A percentile compares a stretch with the other conserved stretches of the same genome.
Conservation (phyloP, 2,113 vertebrate species). For the Microcebus murinus region DNA sequence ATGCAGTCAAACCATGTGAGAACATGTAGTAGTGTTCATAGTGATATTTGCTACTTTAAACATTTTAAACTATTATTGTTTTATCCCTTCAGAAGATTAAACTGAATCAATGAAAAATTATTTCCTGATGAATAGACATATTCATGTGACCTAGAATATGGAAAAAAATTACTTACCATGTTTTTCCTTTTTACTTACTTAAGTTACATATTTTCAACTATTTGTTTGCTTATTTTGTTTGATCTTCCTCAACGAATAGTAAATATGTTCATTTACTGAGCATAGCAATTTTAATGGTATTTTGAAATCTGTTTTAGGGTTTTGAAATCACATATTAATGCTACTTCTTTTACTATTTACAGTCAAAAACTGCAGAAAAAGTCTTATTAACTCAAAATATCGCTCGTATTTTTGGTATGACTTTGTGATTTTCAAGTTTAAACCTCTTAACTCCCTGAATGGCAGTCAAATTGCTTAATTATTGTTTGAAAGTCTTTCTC, state of each 20-base stretch:
- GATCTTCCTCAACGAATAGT: neutral
- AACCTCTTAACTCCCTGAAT: neutral
- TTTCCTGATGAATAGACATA: neutral
- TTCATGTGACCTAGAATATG: neutral
- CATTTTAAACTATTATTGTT: neutral
- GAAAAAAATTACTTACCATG: neutral
- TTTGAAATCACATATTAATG: neutral
- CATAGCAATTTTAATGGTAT: neutral
- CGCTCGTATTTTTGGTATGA: neutral
- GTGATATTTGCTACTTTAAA: neutral
- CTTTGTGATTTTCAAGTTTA: neutral
- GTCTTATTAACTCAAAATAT: neutral
- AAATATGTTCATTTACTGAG: neutral
- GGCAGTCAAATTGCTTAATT: neutral
- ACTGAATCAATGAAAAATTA: neutral
- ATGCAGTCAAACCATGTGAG: neutral
- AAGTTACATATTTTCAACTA: neutral
- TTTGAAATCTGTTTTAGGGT: neutral
- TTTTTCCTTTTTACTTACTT: neutral
- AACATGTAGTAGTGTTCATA: neutral
- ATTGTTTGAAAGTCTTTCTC: neutral
- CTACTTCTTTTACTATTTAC: neutral
- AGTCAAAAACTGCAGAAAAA: neutral
- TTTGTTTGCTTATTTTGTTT: neutral
- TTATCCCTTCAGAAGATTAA: neutral